Evolutionary conservation across 1,140 invertebrate genomes (phyloP).

Genomic region (Cydia fagiglandana): DNA sequence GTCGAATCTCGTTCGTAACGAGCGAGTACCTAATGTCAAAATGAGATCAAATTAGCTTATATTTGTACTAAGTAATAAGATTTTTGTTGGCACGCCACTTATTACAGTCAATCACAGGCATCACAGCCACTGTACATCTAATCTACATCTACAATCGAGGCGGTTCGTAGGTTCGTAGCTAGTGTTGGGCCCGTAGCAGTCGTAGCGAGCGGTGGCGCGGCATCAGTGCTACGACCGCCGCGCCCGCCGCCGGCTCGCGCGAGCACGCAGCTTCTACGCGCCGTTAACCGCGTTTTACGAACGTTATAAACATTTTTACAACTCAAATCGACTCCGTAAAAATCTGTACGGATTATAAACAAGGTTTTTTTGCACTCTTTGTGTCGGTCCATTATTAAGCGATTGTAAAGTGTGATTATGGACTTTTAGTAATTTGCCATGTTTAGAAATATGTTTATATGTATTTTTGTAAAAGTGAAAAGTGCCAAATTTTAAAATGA

Average conservation of each 20-base stretch:
- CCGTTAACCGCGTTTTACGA: constrained; percentile 65
- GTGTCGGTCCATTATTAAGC: constrained; percentile 2
- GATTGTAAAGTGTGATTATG: constrained; percentile 1
- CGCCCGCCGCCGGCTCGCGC: constrained; percentile 45
- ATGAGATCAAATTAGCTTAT: too few species aligned
- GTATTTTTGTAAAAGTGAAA: not conserved
- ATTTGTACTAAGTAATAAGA: too few species aligned
- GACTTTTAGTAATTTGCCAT: not conserved
- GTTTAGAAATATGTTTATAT: constrained; percentile 4
- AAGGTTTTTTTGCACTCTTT: constrained; percentile 8
- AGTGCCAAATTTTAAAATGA: constrained; percentile 20
- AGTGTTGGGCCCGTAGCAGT: constrained; percentile 36
- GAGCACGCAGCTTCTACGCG: constrained; percentile 47
- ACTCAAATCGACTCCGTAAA: constrained; percentile 40
- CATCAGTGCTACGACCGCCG: constrained; percentile 58
- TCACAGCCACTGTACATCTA: constrained; percentile 23
- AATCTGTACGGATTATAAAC: constrained; percentile 29
- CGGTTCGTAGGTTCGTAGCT: constrained; percentile 38
- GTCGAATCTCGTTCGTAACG: too few species aligned
- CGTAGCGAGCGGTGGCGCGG: constrained; percentile 37
- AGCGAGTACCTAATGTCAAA: too few species aligned
- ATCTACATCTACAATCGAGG: constrained; percentile 13
- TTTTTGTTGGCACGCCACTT: too few species aligned
- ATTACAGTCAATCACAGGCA: constrained; percentile 30
- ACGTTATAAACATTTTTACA: constrained; percentile 64